Evolutionary conservation across 2,113 vertebrate genomes (phyloP), one percentile per base, ranked within the genome.

Genomic region (Asarcornis scutulata): DNA sequence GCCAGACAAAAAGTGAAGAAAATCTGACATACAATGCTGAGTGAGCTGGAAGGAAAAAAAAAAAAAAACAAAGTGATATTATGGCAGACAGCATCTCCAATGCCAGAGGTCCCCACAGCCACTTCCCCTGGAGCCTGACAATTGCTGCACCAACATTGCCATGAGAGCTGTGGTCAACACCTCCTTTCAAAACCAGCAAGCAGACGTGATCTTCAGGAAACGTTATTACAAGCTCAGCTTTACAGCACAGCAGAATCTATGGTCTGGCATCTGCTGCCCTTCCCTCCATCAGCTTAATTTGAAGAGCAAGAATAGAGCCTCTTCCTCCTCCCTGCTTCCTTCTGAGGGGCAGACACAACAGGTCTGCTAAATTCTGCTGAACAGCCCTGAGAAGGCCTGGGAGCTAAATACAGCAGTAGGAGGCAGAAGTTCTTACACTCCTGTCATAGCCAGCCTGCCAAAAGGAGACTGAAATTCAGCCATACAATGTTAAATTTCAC

Each of bases 401-500:
- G 29, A 75, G 44, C 27, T 38, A 22, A 7, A 4, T 2, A 21
- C 36, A 22, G 58, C 42, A 83, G 26, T 0, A 42, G 40, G 17
- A 79, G 4, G 29, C 23, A 68, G 4, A 15, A 62, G 22, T 17
- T 23, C 32, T 40, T 31, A 7, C 11, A 58, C 17, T 74, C 23
- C 11, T 16, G 5, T 1, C 34, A n/a, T 2, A 75, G 40, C 27
- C 50, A 38, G 5, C 12, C 76, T 56, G 42, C 11, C 26, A 42
- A 58, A 12, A n/a, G 38, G 15, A 75, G 22, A 58, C 40, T 29
- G 21, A 42, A 58, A 8, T 44, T 29, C 5, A 3, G 11, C 25
- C 13, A 32, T 4, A 6, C 5, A 1, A 9, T n/a, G 8, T 42
- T 62, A 0, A 0, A 48, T 52, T 17, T 52, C 53, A 52, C 34